These are phyloP conservation scores for Barnardius zonarius DNA, from an alignment of 2,113 vertebrate genomes.

Conservation along the genomic window DNA sequence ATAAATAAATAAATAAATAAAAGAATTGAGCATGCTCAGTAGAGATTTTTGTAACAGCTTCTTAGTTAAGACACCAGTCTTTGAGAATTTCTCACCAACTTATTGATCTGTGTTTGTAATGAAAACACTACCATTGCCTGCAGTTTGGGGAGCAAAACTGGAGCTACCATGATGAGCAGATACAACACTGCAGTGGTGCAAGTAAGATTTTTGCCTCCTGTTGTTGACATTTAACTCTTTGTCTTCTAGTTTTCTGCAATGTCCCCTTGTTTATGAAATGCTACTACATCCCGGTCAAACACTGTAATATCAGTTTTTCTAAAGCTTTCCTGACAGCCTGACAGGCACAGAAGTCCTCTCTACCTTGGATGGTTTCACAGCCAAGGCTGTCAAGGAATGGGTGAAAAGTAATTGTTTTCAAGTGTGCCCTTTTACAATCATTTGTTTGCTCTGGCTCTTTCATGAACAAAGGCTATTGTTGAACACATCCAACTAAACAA, in stretches of 20 bases:
- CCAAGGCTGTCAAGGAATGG: conserved; percentile 81
- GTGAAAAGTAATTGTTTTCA: conserved; percentile 86
- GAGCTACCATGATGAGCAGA: neutral
- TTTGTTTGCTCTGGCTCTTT: conserved; percentile 87
- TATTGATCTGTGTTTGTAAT: conserved; percentile 5
- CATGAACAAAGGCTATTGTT: conserved; percentile 84
- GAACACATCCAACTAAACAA: conserved; percentile 84
- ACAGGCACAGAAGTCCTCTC: conserved; percentile 57
- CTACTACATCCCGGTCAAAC: conserved; percentile 12
- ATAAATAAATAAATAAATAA: neutral
- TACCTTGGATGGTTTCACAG: conserved; percentile 80
- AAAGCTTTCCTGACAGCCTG: conserved; percentile 52
- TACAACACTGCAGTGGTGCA: neutral
- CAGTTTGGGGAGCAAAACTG: neutral
- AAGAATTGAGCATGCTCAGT: neutral
- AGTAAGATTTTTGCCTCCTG: neutral
- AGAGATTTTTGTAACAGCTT: neutral
- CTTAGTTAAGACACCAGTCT: neutral
- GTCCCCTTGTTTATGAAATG: conserved; percentile 15
- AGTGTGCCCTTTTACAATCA: conserved; percentile 86
- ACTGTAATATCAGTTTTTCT: conserved; percentile 35
- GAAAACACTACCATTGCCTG: neutral
- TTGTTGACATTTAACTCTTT: conserved; percentile 33
- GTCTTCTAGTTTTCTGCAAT: conserved; percentile 4
- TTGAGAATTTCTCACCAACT: neutral